Evolutionary conservation across 2,113 vertebrate genomes (phyloP).

Genomic region (Himantopus leucocephalus): DNA sequence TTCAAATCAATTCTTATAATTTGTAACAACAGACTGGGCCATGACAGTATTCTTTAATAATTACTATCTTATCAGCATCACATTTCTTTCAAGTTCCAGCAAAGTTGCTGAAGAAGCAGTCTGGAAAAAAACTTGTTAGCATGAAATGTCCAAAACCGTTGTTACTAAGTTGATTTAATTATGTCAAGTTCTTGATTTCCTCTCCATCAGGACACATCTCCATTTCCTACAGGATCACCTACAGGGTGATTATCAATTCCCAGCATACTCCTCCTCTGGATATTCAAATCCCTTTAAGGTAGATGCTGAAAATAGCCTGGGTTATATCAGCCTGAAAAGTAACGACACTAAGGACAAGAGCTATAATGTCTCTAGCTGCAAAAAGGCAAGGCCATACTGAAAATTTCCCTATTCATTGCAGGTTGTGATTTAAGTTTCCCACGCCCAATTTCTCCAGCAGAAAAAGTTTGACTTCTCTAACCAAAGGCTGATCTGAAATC

Average conservation of each 20-base stretch:
- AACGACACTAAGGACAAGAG: not conserved
- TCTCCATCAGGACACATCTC: not conserved
- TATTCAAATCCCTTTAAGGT: not conserved
- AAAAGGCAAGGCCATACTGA: not conserved
- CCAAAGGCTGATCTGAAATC: not conserved
- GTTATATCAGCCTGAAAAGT: not conserved
- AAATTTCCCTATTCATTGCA: not conserved
- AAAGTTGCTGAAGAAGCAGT: not conserved
- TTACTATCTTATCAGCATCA: not conserved
- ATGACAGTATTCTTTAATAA: not conserved
- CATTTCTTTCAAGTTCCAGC: not conserved
- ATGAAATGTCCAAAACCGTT: not conserved
- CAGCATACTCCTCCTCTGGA: not conserved
- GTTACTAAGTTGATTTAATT: not conserved
- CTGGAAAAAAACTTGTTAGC: not conserved
- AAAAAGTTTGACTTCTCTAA: not conserved
- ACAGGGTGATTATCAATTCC: not conserved
- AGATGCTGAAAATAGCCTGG: not conserved
- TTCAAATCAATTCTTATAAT: not conserved
- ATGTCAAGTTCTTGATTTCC: not conserved
- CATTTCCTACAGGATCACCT: not conserved
- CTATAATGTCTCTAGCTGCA: fast-evolving
- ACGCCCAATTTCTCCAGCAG: not conserved
- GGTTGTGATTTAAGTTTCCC: not conserved
- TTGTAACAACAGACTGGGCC: not conserved